Conservation (phyloP, 2,797 vertebrate genomes). For the Scolopax rusticola region DNA sequence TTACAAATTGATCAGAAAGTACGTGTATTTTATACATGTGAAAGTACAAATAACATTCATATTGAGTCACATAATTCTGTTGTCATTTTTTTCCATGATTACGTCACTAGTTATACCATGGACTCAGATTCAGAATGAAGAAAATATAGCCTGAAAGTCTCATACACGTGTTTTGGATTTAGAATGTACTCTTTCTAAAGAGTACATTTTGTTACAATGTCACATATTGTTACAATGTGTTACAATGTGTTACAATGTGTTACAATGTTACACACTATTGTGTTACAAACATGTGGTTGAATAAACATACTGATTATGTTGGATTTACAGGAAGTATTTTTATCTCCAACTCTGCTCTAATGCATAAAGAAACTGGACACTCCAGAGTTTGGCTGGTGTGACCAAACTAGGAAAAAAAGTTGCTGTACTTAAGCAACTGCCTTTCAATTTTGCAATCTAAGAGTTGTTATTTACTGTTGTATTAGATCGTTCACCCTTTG, state of each 20-base stretch:
- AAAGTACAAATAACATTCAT: conserved; percentile 41
- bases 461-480: background rate
- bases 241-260: background rate
- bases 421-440: background rate
- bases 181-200: no score
- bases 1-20: conserved; percentile 47
- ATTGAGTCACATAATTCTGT: conserved; percentile 61
- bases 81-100: conserved; percentile 40
- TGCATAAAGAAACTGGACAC: background rate
- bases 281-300: background rate
- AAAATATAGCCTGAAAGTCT: conserved; percentile 47
- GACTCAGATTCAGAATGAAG: conserved; percentile 30
- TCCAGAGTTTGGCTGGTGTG: background rate
- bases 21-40: conserved; percentile 19
- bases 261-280: no score
- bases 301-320: background rate
- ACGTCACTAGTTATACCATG: background rate
- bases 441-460: background rate
- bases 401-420: background rate
- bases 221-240: no score
- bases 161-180: conserved; percentile 11
- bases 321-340: background rate
- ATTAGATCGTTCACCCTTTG: background rate
- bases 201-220: background rate
- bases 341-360: background rate